These are phyloP conservation scores for Callyntrura sp. DNA, from an alignment of 2,888 invertebrate genomes.

Conservation along the genomic window DNA sequence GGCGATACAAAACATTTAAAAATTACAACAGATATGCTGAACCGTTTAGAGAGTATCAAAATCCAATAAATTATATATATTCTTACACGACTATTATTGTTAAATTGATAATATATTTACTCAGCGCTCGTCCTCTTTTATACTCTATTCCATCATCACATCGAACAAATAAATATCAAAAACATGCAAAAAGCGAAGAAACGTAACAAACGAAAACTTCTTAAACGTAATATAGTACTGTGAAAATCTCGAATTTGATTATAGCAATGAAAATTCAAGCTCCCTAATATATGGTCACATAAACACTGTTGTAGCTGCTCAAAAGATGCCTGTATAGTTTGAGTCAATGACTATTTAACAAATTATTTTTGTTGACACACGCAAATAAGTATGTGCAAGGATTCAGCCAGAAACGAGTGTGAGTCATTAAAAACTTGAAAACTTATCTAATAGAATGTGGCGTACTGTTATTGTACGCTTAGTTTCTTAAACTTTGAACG, in stretches of 20 bases:
- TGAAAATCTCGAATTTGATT: conserved; percentile 49
- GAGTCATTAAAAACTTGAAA: neutral
- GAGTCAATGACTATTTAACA: neutral
- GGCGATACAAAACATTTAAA: conserved; percentile 28
- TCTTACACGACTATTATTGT: neutral
- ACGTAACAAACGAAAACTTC: neutral
- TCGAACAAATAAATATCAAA: neutral
- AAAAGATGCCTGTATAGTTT: neutral
- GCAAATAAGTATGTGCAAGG: neutral
- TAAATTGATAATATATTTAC: neutral
- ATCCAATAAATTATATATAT: conserved; percentile 24
- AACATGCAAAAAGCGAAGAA: neutral
- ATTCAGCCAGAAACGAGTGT: no score
- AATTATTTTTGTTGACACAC: neutral
- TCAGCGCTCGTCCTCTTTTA: neutral
- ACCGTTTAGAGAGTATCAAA: conserved; percentile 24
- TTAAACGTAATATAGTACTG: neutral
- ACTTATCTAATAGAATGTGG: neutral
- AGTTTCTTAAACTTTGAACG: no score
- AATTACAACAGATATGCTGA: conserved; percentile 11
- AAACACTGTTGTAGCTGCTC: neutral
- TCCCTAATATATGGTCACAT: conserved; percentile 78
- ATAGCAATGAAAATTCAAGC: conserved; percentile 79
- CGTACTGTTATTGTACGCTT: neutral
- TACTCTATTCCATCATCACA: neutral